Evolutionary conservation across 2,797 vertebrate species (phyloP).

Genomic region (Pteropus rufus): DNA sequence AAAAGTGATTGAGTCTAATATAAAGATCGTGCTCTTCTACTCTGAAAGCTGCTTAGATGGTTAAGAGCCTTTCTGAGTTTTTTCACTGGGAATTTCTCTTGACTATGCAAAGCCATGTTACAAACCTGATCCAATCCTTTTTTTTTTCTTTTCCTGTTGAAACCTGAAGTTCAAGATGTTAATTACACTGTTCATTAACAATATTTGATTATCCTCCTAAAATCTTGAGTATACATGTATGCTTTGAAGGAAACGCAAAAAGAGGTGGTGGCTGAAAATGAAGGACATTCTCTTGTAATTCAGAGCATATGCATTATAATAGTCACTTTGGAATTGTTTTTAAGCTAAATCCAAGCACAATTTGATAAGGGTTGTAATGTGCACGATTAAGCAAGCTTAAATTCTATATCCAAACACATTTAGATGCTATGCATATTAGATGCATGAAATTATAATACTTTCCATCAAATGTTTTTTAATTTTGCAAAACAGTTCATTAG

Average conservation of each 20-base stretch:
- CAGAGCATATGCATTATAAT: neutral
- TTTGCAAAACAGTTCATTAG: neutral
- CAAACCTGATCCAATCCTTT: neutral
- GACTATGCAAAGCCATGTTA: neutral
- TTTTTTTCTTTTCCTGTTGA: neutral
- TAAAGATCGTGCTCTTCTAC: neutral
- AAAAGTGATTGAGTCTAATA: neutral
- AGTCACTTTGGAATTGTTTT: neutral
- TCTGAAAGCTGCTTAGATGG: neutral
- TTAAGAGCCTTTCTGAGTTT: neutral
- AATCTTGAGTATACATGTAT: neutral
- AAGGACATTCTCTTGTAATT: neutral
- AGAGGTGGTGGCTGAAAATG: neutral
- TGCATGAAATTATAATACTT: slow-evolving; percentile 19
- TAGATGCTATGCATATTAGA: slow-evolving; percentile 18
- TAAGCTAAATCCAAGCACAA: neutral
- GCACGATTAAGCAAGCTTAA: neutral
- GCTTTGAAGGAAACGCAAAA: neutral
- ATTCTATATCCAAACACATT: neutral
- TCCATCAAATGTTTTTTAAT: neutral
- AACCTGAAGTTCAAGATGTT: neutral
- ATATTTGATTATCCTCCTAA: neutral
- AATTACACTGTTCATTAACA: neutral
- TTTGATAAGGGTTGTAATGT: neutral
- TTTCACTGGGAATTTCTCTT: neutral